Evolutionary conservation across 1,140 invertebrate species (phyloP).

Genomic region (Drosophila azteca): DNA sequence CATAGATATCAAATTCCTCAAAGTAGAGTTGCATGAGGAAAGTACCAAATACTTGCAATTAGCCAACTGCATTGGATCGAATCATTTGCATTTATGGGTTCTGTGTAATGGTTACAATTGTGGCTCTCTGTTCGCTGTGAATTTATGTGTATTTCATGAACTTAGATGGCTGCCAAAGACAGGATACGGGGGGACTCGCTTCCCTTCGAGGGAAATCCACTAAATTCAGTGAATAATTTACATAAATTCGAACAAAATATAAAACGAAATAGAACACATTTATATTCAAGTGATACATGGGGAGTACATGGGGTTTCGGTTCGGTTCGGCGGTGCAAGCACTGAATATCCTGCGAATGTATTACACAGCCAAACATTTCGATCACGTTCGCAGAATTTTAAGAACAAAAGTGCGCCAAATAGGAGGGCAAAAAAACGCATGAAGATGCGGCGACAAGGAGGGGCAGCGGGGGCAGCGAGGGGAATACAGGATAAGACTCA

Average conservation of each 20-base stretch:
- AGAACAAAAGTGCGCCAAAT: conserved; percentile 46
- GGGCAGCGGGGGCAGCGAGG: no score
- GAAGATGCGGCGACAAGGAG: conserved; percentile 37
- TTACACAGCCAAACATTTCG: conserved; percentile 50
- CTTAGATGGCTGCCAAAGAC: background rate
- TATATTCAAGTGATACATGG: conserved; percentile 30
- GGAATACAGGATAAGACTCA: conserved; percentile 26
- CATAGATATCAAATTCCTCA: no score
- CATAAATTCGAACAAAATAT: conserved; percentile 18
- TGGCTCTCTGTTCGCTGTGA: no score
- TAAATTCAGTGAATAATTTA: conserved; percentile 41
- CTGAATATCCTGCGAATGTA: conserved; percentile 35
- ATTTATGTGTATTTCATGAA: no score
- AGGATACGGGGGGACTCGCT: no score
- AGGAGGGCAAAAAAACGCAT: conserved; percentile 7
- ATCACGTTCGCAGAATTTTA: conserved; percentile 60
- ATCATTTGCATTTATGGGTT: no score
- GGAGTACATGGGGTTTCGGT: background rate
- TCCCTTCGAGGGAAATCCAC: conserved; percentile 28
- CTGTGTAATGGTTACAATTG: no score
- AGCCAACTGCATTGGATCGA: no score
- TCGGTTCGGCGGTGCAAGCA: conserved; percentile 23
- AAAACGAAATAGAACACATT: conserved; percentile 26
- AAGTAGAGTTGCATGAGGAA: no score
- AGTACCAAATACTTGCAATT: no score